These are phyloP conservation scores for Teleogryllus occipitalis DNA, from an alignment of 1,140 invertebrate species.

Conservation along the genomic window DNA sequence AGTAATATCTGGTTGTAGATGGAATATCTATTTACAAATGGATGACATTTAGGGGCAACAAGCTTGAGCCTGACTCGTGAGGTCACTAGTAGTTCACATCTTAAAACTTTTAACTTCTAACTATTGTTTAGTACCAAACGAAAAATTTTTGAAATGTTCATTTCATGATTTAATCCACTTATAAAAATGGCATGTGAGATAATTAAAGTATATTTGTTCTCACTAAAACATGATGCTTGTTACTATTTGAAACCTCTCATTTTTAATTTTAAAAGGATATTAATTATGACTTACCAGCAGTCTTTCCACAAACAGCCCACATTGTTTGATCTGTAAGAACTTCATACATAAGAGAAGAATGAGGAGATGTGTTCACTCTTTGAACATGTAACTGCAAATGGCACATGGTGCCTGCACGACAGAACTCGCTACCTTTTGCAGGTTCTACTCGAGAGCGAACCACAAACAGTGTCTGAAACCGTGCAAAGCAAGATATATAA, in stretches of 20 bases:
- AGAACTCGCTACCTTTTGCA: constrained; percentile 73
- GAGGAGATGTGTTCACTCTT: constrained; percentile 37
- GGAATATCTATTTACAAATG: too few relatives aligned
- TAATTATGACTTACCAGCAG: constrained; percentile 48
- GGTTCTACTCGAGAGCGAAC: constrained; percentile 74
- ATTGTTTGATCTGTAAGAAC: constrained; percentile 81
- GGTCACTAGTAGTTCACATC: too few relatives aligned
- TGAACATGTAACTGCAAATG: constrained; percentile 68
- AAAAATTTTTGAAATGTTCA: neutral
- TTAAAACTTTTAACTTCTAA: too few relatives aligned
- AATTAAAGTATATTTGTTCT: neutral
- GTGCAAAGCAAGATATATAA: neutral
- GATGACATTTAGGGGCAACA: too few relatives aligned
- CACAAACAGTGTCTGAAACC: constrained; percentile 68
- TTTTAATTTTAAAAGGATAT: neutral
- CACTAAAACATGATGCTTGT: neutral
- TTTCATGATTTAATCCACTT: neutral
- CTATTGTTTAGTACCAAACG: too few relatives aligned
- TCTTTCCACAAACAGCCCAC: constrained; percentile 85
- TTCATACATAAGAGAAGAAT: constrained; percentile 78
- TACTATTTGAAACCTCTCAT: neutral
- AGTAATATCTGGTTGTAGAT: too few relatives aligned
- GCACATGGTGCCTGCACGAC: constrained; percentile 79
- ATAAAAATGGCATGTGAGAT: neutral
- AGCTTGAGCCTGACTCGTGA: too few relatives aligned